phyloP scores from a whole-genome alignment of 1,140 invertebrate genomes.

The Tenebrio molitor region DNA sequence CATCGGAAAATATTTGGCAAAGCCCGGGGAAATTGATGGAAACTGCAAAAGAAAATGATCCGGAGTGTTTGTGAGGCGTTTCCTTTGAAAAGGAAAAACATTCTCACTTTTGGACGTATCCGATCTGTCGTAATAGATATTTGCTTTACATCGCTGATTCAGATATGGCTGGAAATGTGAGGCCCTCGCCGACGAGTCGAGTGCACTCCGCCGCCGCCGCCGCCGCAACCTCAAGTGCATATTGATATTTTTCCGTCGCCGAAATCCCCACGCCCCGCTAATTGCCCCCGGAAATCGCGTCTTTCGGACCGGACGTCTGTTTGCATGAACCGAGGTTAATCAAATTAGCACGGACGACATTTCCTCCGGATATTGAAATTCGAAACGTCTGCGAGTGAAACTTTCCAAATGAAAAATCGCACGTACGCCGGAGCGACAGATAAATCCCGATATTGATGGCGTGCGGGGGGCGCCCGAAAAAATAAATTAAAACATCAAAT shows the following conservation, averaged over 20 bases:
- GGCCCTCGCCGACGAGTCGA: not conserved
- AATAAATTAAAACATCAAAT: too few relatives aligned
- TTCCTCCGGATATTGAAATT: too few relatives aligned
- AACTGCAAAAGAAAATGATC: constrained; percentile 47
- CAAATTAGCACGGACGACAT: too few relatives aligned
- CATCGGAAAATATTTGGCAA: constrained; percentile 50
- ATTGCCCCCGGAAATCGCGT: too few relatives aligned
- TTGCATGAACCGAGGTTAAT: too few relatives aligned
- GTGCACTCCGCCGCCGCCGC: constrained; percentile 13
- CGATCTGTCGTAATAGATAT: constrained; percentile 38
- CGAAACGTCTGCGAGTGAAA: too few relatives aligned
- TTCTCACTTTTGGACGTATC: constrained; percentile 37
- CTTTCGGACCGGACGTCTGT: too few relatives aligned
- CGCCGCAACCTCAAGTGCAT: constrained; percentile 21
- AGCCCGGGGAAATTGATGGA: constrained; percentile 49
- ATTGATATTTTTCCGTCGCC: constrained; percentile 24
- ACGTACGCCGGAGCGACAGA: too few relatives aligned
- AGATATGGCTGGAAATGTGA: constrained; percentile 38
- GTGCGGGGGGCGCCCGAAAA: too few relatives aligned
- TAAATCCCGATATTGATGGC: too few relatives aligned
- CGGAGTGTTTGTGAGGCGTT: constrained; percentile 38
- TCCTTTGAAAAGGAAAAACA: constrained; percentile 37
- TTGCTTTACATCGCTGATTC: constrained; percentile 38
- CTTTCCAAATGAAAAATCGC: too few relatives aligned
- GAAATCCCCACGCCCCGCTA: too few relatives aligned